Evolutionary conservation across 2,113 vertebrate genomes (phyloP), one percentile per base, ranked within the genome.

Genomic region (Aepyceros melampus): DNA sequence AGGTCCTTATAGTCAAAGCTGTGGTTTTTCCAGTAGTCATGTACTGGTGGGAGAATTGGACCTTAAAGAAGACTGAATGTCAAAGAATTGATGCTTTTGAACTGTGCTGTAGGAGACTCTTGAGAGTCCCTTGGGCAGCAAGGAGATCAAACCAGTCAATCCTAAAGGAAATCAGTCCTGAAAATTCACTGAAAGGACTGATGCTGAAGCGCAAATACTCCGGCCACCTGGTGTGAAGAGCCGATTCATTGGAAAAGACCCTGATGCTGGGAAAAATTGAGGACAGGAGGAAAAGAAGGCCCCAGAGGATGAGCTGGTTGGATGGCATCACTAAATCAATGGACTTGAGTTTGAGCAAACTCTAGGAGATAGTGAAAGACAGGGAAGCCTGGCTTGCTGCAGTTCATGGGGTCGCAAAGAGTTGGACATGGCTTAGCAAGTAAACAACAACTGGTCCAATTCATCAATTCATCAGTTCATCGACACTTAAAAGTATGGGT

Each of bases 211-310:
- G 0, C 67, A 36, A 40, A 40, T 71, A 40, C 17, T 71, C 19
- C 12, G n/a, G n/a, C n/a, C n/a, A 40, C n/a, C 19, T 71, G n/a
- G 5, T 23, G 5, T 0, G 0, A 71, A 36, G n/a, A 36, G n/a
- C 17, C 0, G 2, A 23, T 10, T 71, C 67, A 71, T 23, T 40
- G 67, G 67, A 71, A 71, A 71, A 71, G n/a, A 71, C 67, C n/a
- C 10, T 71, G n/a, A 71, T 40, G 19, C 19, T 71, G 67, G n/a
- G 67, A 71, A 71, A 23, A 40, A 71, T 12, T 71, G n/a, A 71
- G 19, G 67, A 23, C n/a, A 71, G 67, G 19, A 71, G n/a, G 67
- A 71, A 23, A 71, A 71, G 67, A 40, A 71, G 67, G 67, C n/a
- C 67, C 67, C 67, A 71, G n/a, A 71, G 19, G 67, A 71, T 71